Conservation (phyloP, 2,888 invertebrate species). For the Lithosia quadra region DNA sequence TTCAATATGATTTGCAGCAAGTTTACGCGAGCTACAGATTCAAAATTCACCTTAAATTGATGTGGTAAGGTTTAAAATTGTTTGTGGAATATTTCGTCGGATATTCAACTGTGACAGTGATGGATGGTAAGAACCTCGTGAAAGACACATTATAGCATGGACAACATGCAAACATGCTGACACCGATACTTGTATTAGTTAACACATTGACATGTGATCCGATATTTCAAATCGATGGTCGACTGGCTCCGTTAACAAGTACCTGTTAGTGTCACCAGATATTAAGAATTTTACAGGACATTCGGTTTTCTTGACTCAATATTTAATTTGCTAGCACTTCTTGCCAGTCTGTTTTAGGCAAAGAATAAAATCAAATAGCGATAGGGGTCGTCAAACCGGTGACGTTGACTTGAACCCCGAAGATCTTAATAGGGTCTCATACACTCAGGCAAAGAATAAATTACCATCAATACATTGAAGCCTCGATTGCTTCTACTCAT, state of each 20-base stretch:
- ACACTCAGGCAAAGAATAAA: not conserved
- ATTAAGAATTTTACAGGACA: not conserved
- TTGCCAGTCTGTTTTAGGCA: not conserved
- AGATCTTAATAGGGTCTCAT: too few relatives aligned
- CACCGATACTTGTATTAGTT: conserved; percentile 44
- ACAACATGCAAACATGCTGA: conserved; percentile 43
- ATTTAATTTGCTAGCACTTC: not conserved
- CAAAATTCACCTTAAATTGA: not conserved
- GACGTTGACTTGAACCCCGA: too few relatives aligned
- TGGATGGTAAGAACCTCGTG: conserved; percentile 56
- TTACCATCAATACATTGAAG: not conserved
- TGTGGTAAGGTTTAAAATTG: conserved; percentile 11
- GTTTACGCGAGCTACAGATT: not conserved
- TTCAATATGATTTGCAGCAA: conserved; percentile 8
- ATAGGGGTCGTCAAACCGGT: too few relatives aligned
- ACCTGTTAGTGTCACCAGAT: not conserved
- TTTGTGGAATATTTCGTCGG: conserved; percentile 43
- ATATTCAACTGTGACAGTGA: conserved; percentile 66
- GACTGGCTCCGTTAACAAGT: conserved; percentile 10
- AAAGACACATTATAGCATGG: conserved; percentile 54
- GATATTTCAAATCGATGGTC: conserved; percentile 30
- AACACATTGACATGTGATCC: conserved; percentile 43
- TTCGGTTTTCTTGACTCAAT: not conserved
- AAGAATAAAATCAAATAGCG: too few relatives aligned
- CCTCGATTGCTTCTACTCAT: not conserved